A percentile compares a stretch with the other conserved stretches of the same genome.
Conservation (phyloP, 2,797 vertebrate species). For the Telmatherina bonti region DNA sequence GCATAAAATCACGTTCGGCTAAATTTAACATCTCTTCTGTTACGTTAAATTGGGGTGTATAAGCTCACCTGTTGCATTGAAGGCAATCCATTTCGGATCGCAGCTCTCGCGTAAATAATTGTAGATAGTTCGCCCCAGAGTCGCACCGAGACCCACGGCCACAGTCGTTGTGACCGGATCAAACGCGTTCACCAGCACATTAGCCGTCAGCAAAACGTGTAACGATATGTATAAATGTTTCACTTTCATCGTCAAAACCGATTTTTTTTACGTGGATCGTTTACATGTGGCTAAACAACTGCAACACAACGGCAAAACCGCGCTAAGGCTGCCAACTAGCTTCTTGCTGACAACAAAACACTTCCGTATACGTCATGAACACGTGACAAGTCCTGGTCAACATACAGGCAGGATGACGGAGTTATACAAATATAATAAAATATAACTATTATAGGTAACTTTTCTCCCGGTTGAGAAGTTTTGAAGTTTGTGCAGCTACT, state of each 20-base stretch:
- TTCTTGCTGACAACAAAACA: constrained; percentile 5
- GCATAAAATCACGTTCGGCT: too few species aligned
- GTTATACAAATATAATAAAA: not conserved
- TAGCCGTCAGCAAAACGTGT: constrained; percentile 18
- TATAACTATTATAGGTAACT: not conserved
- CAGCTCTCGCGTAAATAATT: constrained; percentile 77
- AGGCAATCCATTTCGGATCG: constrained; percentile 67
- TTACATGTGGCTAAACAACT: not conserved
- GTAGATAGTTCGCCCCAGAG: constrained; percentile 46
- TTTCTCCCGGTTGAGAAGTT: not conserved
- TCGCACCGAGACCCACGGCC: too few species aligned
- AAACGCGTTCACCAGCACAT: constrained; percentile 59
- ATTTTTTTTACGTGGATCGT: too few species aligned
- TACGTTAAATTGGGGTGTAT: not conserved
- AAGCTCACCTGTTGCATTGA: constrained; percentile 79
- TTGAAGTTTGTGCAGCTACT: too few species aligned
- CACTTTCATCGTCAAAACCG: constrained; percentile 63
- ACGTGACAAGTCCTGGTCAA: constrained; percentile 23
- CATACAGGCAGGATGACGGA: too few species aligned
- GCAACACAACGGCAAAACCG: not conserved
- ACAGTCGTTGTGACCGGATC: constrained; percentile 66
- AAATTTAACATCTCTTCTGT: too few species aligned
- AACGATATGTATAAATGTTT: constrained; percentile 33
- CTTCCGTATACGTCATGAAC: constrained; percentile 45
- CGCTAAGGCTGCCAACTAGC: not conserved